Conservation (phyloP, 2,797 vertebrate genomes). For the Carcharodon carcharias region DNA sequence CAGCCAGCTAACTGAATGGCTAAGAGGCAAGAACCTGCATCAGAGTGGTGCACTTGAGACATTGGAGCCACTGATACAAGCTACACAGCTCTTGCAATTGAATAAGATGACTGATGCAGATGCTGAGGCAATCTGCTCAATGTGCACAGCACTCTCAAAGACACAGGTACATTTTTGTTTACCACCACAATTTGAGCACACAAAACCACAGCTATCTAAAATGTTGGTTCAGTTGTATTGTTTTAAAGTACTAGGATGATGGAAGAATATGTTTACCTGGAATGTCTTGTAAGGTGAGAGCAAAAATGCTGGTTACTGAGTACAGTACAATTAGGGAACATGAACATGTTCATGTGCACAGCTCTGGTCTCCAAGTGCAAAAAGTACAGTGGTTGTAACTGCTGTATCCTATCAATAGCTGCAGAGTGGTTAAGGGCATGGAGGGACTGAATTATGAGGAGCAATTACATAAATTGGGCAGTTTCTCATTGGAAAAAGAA, state of each 20-base stretch:
- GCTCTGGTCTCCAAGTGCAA: not conserved
- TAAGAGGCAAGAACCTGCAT: conserved; percentile 58
- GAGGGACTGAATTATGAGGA: not conserved
- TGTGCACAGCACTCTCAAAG: conserved; percentile 60
- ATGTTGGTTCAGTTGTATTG: not conserved
- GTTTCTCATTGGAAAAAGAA: not conserved
- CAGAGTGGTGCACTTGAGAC: conserved; percentile 54
- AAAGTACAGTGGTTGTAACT: not conserved
- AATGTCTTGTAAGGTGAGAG: not conserved
- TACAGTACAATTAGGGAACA: not conserved
- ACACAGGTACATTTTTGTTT: conserved; percentile 42
- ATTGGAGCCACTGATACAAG: conserved; percentile 69
- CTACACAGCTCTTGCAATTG: conserved; percentile 68
- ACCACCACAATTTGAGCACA: not conserved
- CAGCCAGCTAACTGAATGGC: conserved; percentile 70
- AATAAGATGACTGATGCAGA: conserved; percentile 64
- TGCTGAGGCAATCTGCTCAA: conserved; percentile 57
- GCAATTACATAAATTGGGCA: not conserved
- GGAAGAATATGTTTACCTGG: not conserved
- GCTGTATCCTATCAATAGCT: no score
- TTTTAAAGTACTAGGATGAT: not conserved
- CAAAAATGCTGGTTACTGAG: not conserved
- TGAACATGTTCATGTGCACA: not conserved
- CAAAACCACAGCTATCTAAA: not conserved
- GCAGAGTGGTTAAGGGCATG: not conserved